Percentiles rank a stretch among this genome's conserved stretches.
These are phyloP conservation scores for Prionailurus viverrinus DNA, from an alignment of 2,113 vertebrate genomes.

Conservation along the genomic window DNA sequence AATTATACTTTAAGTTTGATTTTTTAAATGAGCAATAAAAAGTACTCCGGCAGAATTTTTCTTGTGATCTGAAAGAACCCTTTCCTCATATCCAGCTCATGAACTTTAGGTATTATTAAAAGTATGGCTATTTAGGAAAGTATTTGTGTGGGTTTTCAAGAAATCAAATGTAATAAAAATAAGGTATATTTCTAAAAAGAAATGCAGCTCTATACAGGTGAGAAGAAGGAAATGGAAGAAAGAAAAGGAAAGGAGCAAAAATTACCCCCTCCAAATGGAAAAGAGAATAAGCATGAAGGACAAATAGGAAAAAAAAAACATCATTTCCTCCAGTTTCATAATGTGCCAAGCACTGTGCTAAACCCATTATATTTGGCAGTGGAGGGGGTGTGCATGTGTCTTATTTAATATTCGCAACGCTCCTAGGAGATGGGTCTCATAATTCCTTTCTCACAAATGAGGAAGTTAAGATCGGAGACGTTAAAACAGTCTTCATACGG, in stretches of 20 bases:
- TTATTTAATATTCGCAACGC: neutral
- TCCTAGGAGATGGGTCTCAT: neutral
- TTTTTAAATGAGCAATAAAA: slow-evolving; percentile 9
- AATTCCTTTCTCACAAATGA: neutral
- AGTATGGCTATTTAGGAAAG: neutral
- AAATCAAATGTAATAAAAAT: slow-evolving; percentile 44
- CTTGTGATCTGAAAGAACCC: neutral
- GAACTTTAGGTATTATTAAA: slow-evolving; percentile 20
- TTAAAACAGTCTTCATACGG: neutral
- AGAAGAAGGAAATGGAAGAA: slow-evolving; percentile 3
- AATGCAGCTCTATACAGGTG: neutral
- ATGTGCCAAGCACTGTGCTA: neutral
- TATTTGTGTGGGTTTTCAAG: slow-evolving; percentile 15
- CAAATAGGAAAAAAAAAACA: neutral
- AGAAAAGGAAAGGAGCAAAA: neutral
- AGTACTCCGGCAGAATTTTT: slow-evolving; percentile 9
- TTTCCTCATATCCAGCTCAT: neutral
- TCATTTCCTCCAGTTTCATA: neutral
- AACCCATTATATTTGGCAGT: neutral
- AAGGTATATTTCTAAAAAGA: neutral
- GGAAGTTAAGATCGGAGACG: neutral
- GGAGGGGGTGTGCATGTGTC: neutral
- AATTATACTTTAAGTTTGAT: slow-evolving; percentile 12
- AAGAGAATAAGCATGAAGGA: neutral
- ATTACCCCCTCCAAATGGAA: neutral